Conservation (phyloP, 1,140 invertebrate genomes). For the Plodia interpunctella region DNA sequence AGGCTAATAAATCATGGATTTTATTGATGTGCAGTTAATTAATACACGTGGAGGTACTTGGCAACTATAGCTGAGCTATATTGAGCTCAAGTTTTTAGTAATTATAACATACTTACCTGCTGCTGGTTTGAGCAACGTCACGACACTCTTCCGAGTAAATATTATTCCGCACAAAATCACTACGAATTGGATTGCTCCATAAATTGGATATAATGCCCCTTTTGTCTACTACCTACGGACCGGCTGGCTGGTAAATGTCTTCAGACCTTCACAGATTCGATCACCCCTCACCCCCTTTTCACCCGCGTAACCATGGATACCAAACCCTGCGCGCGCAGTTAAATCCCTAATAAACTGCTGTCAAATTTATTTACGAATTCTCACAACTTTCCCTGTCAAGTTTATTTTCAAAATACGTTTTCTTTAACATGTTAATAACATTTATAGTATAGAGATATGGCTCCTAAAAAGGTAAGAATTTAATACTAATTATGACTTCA, state of each 20-base stretch:
- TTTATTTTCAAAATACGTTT: conserved; percentile 24
- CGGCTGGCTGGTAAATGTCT: conserved; percentile 5
- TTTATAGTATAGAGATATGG: conserved; percentile 38
- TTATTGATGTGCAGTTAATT: too few relatives aligned
- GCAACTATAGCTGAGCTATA: too few relatives aligned
- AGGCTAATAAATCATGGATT: too few relatives aligned
- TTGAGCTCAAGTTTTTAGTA: too few relatives aligned
- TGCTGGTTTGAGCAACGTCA: too few relatives aligned
- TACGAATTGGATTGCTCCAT: too few relatives aligned
- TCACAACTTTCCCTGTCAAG: conserved; percentile 32
- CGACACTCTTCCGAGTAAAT: not conserved
- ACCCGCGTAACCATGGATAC: conserved; percentile 51
- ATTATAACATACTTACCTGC: too few relatives aligned
- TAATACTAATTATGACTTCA: too few relatives aligned
- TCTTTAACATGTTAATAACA: conserved; percentile 21
- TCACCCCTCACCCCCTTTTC: conserved; percentile 17
- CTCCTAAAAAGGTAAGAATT: conserved; percentile 63
- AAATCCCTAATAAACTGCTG: conserved; percentile 25
- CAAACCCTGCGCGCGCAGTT: conserved; percentile 56
- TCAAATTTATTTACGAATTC: conserved; percentile 51
- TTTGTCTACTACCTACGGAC: not conserved
- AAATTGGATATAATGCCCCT: not conserved
- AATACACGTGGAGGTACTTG: too few relatives aligned
- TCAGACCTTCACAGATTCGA: conserved; percentile 13
- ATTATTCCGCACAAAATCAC: not conserved